Conservation (phyloP, 2,113 vertebrate species). For the Cathartes aura region DNA sequence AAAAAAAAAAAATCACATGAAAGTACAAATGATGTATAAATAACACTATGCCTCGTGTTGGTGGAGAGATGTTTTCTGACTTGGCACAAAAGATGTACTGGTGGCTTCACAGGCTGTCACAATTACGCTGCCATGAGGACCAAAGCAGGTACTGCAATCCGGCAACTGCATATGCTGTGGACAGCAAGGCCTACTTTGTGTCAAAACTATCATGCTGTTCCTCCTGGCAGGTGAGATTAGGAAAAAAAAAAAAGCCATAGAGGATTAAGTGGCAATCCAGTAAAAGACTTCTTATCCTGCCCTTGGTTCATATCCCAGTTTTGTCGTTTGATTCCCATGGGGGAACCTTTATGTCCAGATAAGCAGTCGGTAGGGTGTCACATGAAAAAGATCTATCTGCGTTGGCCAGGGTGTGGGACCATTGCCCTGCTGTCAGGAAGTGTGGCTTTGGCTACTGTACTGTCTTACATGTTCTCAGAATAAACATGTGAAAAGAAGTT, state of each 20-base stretch:
- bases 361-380: too few relatives aligned
- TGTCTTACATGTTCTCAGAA: fast-evolving
- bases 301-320: not conserved
- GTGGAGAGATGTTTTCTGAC: not conserved
- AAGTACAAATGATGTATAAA: not conserved
- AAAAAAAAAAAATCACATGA: not conserved
- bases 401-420: not conserved
- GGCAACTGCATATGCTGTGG: not conserved
- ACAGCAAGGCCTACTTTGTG: not conserved
- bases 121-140: not conserved
- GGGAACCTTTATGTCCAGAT: not conserved
- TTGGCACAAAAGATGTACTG: not conserved
- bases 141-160: not conserved
- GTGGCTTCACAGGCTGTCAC: not conserved
- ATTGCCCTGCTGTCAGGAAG: fast-evolving
- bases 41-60: not conserved
- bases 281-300: not conserved
- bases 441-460: not conserved
- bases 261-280: not conserved
- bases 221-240: not conserved
- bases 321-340: not conserved
- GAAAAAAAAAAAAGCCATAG: not conserved
- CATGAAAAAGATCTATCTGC: fast-evolving
- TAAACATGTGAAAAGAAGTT: not conserved
- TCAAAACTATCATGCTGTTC: not conserved